Percentiles rank a stretch among this genome's conserved stretches.
Evolutionary conservation across 2,888 invertebrate genomes (phyloP).

Genomic region (Taphrorychus bicolor): DNA sequence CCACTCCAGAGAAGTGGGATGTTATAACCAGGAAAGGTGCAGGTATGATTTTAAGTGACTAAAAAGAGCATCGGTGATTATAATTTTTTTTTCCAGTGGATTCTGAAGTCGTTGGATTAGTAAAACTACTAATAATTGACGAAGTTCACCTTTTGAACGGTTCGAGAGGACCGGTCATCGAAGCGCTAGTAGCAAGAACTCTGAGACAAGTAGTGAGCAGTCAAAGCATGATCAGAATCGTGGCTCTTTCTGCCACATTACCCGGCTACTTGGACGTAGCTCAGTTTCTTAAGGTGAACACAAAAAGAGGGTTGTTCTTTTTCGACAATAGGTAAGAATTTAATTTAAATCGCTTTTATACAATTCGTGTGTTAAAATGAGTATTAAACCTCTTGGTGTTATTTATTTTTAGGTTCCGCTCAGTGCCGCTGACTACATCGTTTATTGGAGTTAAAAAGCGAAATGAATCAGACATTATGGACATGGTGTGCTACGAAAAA

Average conservation of each 20-base stretch:
- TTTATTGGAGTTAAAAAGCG: constrained; percentile 69
- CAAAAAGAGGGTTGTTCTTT: constrained; percentile 88
- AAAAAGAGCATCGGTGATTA: background rate
- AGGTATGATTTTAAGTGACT: constrained; percentile 58
- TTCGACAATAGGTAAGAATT: constrained; percentile 87
- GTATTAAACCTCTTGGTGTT: background rate
- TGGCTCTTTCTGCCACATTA: constrained; percentile 95
- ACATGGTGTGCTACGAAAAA: constrained; percentile 92
- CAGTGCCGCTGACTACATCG: constrained; percentile 91
- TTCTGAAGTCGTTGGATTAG: constrained; percentile 86
- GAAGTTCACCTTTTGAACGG: constrained; percentile 97
- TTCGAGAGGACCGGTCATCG: constrained; percentile 96
- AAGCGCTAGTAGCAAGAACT: constrained; percentile 95
- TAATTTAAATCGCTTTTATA: no score
- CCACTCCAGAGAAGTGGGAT: constrained; percentile 99
- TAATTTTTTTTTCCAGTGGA: constrained; percentile 67
- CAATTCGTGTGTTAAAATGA: no score
- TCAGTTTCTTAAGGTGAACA: constrained; percentile 91
- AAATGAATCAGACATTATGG: constrained; percentile 76
- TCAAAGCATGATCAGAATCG: constrained; percentile 95
- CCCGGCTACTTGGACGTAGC: constrained; percentile 99
- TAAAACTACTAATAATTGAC: constrained; percentile 93
- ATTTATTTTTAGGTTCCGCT: constrained; percentile 69
- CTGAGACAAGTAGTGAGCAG: constrained; percentile 89
- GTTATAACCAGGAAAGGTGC: constrained; percentile 96